Conservation (phyloP, 2,797 vertebrate species). For the Galagoides demidoff region DNA sequence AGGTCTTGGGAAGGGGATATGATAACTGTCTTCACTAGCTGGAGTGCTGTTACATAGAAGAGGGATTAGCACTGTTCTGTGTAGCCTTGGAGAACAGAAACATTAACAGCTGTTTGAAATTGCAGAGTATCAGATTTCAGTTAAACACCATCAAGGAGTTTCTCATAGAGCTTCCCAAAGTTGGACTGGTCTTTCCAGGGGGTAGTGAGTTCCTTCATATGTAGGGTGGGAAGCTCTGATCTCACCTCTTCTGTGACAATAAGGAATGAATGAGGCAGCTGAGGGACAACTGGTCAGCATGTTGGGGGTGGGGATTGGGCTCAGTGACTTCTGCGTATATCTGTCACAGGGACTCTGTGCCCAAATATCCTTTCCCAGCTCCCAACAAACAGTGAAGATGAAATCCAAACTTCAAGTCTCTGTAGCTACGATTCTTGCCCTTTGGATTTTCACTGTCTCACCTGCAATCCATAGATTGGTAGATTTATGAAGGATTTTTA, state of each 20-base stretch:
- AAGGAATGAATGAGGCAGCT: slow-evolving; percentile 70
- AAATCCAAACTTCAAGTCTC: not conserved
- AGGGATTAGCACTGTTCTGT: slow-evolving; percentile 72
- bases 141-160: slow-evolving; percentile 54
- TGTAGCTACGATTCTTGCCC: not conserved
- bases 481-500: not conserved
- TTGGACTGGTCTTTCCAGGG: slow-evolving; percentile 32
- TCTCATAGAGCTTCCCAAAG: slow-evolving; percentile 63
- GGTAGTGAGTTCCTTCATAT: slow-evolving; percentile 24
- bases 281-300: slow-evolving; percentile 68
- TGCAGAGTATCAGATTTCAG: slow-evolving; percentile 71
- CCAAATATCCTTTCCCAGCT: not conserved
- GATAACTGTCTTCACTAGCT: slow-evolving; percentile 38
- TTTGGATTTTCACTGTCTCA: not conserved
- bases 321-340: not conserved
- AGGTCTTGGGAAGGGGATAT: not conserved
- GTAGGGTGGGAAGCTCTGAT: slow-evolving; percentile 14
- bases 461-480: not conserved
- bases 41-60: slow-evolving; percentile 44
- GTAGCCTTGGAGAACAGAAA: slow-evolving; percentile 82
- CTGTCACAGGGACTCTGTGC: not conserved
- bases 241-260: not conserved
- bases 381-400: not conserved
- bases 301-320: not conserved
- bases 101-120: slow-evolving; percentile 80